Evolutionary conservation across 92 coral and sea anemone species (phyloP).

Genomic region (Siderastrea radians): DNA sequence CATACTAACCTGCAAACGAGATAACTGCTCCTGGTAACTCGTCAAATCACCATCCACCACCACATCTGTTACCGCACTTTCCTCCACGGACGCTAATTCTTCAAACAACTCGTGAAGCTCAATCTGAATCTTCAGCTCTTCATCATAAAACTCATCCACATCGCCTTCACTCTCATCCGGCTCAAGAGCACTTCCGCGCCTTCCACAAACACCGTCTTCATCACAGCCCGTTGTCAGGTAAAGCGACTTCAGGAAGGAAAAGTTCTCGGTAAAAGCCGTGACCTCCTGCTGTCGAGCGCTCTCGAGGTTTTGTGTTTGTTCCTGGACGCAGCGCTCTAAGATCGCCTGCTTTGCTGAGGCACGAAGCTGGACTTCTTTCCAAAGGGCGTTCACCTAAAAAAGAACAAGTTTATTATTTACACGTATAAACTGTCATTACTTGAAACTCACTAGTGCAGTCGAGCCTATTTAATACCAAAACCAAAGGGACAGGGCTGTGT

Average conservation of each 20-base stretch:
- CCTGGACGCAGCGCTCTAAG: conserved; percentile 83
- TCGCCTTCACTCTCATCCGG: conserved; percentile 47
- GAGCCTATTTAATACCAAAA: too few relatives aligned
- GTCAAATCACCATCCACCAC: conserved; percentile 78
- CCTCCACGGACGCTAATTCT: conserved; percentile 90
- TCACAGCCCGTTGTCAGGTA: conserved; percentile 54
- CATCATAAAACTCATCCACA: conserved; percentile 79
- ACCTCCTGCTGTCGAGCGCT: conserved; percentile 61
- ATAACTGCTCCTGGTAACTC: conserved; percentile 75
- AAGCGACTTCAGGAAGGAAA: conserved; percentile 88
- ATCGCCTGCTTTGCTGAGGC: conserved; percentile 87
- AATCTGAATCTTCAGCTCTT: conserved; percentile 83
- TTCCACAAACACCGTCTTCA: conserved; percentile 30
- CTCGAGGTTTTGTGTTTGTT: conserved; percentile 53
- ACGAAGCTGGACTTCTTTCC: conserved; percentile 87
- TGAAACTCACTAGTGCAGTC: too few relatives aligned
- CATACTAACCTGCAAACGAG: conserved; percentile 81
- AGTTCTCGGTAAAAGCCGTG: conserved; percentile 83
- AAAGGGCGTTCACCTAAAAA: conserved; percentile 80
- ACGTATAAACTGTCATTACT: too few relatives aligned
- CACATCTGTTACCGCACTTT: conserved; percentile 78
- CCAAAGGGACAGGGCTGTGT: too few relatives aligned
- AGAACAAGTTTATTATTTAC: too few relatives aligned
- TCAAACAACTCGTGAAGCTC: conserved; percentile 94
- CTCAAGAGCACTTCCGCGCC: neutral